phyloP scores from a whole-genome alignment of 2,797 vertebrate genomes.

The Saxicola maurus region DNA sequence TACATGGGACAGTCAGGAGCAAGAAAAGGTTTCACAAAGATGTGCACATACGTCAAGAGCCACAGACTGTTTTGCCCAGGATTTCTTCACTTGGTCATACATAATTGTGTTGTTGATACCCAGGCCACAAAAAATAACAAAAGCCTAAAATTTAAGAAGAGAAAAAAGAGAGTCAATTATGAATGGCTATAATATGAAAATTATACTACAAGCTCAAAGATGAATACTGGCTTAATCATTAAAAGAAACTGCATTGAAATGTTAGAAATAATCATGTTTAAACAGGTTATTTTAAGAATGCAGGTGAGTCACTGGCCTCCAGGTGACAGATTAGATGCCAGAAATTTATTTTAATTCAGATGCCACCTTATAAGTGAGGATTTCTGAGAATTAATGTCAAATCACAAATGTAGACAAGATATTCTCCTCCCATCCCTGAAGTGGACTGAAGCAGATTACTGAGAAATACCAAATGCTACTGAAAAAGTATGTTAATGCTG shows the following conservation, averaged over 20 bases:
- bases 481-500: neutral
- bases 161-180: neutral
- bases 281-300: neutral
- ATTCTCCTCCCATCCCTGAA: neutral
- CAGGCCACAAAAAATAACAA: constrained; percentile 98
- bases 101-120: constrained; percentile 99
- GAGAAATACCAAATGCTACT: neutral
- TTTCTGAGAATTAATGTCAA: neutral
- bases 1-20: neutral
- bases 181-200: neutral
- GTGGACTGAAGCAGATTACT: neutral
- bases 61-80: constrained; percentile 98
- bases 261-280: neutral
- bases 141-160: constrained; percentile 79
- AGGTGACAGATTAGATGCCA: neutral
- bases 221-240: neutral
- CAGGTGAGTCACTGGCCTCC: neutral
- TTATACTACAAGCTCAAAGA: neutral
- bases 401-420: neutral
- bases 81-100: constrained; percentile 99
- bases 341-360: neutral
- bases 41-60: constrained; percentile 90
- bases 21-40: neutral
- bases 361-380: neutral
- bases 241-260: neutral